Evolutionary conservation across 2,113 vertebrate species (phyloP).

Genomic region (Barbus barbus): DNA sequence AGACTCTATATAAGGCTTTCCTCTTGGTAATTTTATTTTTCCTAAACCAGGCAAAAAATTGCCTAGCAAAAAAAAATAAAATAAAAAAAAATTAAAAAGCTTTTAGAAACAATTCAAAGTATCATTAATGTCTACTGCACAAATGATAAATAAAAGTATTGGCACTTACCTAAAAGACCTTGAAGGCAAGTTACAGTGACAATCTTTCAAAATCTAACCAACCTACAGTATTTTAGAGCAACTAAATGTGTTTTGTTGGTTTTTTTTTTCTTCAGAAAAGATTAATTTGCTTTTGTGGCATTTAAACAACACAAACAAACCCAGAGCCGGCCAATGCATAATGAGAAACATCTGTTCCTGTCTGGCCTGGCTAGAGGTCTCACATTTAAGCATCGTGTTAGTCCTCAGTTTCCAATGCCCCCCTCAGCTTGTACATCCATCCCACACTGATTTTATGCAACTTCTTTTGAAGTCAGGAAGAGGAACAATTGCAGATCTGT

Average conservation of each 20-base stretch:
- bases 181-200: too few species aligned
- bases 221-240: not conserved
- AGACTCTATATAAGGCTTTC: too few species aligned
- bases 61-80: too few species aligned
- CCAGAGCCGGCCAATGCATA: constrained; percentile 46
- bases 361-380: constrained; percentile 44
- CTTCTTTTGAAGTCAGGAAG: constrained; percentile 27
- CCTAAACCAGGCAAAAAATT: not conserved
- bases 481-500: constrained; percentile 30
- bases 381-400: constrained; percentile 49
- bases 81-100: not conserved
- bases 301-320: constrained; percentile 61
- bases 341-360: constrained; percentile 70
- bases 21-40: not conserved
- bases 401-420: constrained; percentile 52
- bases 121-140: too few species aligned
- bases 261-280: not conserved
- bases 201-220: not conserved
- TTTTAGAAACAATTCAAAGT: too few species aligned
- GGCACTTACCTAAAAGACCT: not conserved
- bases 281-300: constrained; percentile 17
- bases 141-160: not conserved
- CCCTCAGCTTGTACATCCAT: not conserved
- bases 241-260: not conserved
- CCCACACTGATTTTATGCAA: constrained; percentile 13